Conservation (phyloP, 2,113 vertebrate species). For the Mixornis gularis region DNA sequence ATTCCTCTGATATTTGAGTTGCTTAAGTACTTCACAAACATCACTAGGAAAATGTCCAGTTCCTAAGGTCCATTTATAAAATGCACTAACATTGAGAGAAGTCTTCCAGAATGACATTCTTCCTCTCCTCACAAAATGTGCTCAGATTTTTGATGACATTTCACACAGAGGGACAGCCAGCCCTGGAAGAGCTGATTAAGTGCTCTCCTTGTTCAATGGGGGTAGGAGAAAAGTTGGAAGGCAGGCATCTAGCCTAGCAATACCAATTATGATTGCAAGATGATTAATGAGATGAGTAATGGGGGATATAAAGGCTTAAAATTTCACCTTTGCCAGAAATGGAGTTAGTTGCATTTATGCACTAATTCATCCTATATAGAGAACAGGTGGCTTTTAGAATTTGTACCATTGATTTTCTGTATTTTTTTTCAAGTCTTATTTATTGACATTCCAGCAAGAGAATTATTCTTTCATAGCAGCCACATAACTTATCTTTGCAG, state of each 20-base stretch:
- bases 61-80: neutral
- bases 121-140: neutral
- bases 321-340: slow-evolving; percentile 12
- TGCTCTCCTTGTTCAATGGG: neutral
- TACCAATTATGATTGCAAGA: neutral
- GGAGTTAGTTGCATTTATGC: neutral
- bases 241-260: neutral
- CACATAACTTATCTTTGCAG: neutral
- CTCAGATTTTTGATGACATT: neutral
- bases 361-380: neutral
- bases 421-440: neutral
- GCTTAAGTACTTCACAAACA: neutral
- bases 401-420: neutral
- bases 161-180: neutral
- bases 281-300: slow-evolving; percentile 16
- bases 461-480: neutral
- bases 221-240: neutral
- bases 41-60: neutral
- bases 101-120: neutral
- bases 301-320: neutral
- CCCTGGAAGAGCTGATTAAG: neutral
- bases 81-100: neutral
- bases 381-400: neutral
- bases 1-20: neutral
- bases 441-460: neutral